Evolutionary conservation across 2,888 invertebrate species (phyloP).

Genomic region (Brenthis daphne): DNA sequence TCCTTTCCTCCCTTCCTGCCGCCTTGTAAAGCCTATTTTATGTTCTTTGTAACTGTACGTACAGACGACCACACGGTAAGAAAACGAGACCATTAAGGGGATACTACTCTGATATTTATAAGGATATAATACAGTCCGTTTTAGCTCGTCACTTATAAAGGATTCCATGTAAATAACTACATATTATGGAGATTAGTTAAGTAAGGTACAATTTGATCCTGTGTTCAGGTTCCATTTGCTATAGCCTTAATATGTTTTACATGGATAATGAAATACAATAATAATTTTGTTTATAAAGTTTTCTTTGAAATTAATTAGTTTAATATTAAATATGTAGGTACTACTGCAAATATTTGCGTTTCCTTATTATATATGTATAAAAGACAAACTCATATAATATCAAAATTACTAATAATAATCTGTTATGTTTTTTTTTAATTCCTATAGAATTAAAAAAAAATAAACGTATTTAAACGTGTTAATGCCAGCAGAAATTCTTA

Average conservation of each 20-base stretch:
- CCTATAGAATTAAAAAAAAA: no score
- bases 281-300: no score
- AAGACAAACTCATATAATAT: no score
- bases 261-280: neutral
- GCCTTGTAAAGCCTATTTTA: conserved; percentile 64
- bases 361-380: no score
- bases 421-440: no score
- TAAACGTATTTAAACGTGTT: no score
- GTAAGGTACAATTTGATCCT: conserved; percentile 8
- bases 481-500: no score
- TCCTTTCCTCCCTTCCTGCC: conserved; percentile 54
- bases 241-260: neutral
- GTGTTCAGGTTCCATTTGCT: conserved; percentile 13
- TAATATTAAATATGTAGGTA: neutral
- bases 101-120: conserved; percentile 34
- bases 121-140: conserved; percentile 27
- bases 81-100: conserved; percentile 31
- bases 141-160: conserved; percentile 16
- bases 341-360: no score
- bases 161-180: conserved; percentile 26
- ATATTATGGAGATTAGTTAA: conserved; percentile 21
- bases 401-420: no score
- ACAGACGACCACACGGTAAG: conserved; percentile 33
- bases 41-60: conserved; percentile 51
- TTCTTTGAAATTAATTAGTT: no score